Evolutionary conservation across 2,888 invertebrate species (phyloP), one percentile per base, ranked within the genome.

Genomic region (Omphaloscelis lunosa): DNA sequence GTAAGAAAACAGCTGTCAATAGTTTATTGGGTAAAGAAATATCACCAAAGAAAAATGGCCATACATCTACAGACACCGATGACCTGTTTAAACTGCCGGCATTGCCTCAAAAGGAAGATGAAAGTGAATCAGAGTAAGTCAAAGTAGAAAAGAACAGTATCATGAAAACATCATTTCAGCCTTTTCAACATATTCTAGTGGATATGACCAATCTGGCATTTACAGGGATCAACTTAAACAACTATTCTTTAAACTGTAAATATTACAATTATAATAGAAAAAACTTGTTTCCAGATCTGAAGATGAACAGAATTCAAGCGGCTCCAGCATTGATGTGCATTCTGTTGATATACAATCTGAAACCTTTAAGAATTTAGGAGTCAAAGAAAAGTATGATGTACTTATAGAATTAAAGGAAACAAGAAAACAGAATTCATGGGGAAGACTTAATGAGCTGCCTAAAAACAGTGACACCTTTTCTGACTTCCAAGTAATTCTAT

Each of bases 301-400:
- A 80, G 96, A 96, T 89, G 96, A 96, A 79, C 90, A 92, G 85
- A 92, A 91, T 79, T 94, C 95, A 70, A 95, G 95, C 88, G 91
- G 94, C 66, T 95, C 96, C 23, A 92, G 93, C 61, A 91, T 96
- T 85, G 97, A 99, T 93, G 95, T 99, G 74, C 98, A 98, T 91
- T 97, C 97, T 5, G 97, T 99, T 61, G 98, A 99, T 95, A 97
- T 99, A 39, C 97, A 98, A 75, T 98, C 98, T 72, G 97, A 97
- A 7, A 97, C 98, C 83, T 99, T 99, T 92, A 98, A 97, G 91
- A 97, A 97, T 45, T 95, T 99, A 77, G 99, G 99, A 6, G 97
- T 98, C 0, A 99, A 99, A 93, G 98, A 99, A n/a, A 98, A 99
- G 77, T 99, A 99, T 95, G 99, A 99, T 93, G 98, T 99, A 88